Conservation (phyloP, 2,797 vertebrate species). For the Anomalospiza imberbis region DNA sequence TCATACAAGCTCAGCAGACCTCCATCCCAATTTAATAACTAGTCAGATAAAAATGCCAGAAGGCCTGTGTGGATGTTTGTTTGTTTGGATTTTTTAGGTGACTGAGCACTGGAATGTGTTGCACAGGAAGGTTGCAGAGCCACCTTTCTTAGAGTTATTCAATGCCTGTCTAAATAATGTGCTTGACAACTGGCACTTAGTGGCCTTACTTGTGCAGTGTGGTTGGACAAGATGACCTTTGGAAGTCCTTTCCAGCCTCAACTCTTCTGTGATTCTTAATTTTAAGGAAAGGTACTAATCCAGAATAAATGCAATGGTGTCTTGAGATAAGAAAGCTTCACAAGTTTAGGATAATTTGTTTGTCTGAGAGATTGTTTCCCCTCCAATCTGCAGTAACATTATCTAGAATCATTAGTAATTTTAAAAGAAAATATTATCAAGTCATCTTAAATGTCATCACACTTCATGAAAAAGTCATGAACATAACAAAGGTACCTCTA, state of each 20-base stretch:
- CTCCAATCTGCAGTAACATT: neutral
- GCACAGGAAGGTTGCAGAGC: neutral
- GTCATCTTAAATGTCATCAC: neutral
- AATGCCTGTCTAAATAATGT: neutral
- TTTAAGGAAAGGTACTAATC: neutral
- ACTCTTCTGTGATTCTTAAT: neutral
- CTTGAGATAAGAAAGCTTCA: neutral
- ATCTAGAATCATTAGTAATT: neutral
- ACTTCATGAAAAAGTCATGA: neutral
- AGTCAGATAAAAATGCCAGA: neutral
- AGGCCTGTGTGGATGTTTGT: neutral
- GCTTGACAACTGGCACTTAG: neutral
- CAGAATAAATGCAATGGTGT: neutral
- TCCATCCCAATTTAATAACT: neutral
- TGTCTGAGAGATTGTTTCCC: neutral
- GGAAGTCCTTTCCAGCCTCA: neutral
- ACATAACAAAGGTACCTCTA: neutral
- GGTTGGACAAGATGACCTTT: neutral
- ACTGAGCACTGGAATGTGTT: neutral
- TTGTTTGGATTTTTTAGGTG: neutral
- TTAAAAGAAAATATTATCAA: neutral
- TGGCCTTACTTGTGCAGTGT: neutral
- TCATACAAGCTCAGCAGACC: neutral
- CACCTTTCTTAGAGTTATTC: neutral
- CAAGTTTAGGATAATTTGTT: neutral